A percentile compares a stretch with the other conserved stretches of the same genome.
Evolutionary conservation across 2,888 invertebrate genomes (phyloP).

Genomic region (Scaptodrosophila latifasciaeformis): DNA sequence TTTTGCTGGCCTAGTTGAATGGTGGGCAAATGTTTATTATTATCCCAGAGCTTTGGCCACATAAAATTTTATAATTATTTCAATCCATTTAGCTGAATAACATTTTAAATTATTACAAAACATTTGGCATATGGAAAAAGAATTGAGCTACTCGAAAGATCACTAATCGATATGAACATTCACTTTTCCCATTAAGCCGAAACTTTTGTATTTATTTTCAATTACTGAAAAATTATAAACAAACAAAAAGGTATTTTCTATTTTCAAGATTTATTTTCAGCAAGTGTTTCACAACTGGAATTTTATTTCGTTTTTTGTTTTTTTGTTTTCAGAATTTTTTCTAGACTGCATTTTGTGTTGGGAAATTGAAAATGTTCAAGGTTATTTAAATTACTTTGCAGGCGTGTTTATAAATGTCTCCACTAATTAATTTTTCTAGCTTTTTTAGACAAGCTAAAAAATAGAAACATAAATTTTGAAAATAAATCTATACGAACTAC

Average conservation of each 20-base stretch:
- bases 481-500: too few species aligned
- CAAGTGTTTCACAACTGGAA: neutral
- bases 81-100: neutral
- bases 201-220: slow-evolving; percentile 15
- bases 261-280: too few species aligned
- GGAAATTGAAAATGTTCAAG: too few species aligned
- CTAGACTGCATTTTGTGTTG: neutral
- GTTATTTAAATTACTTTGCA: too few species aligned
- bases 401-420: too few species aligned
- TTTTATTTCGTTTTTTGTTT: neutral
- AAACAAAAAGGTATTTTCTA: slow-evolving; percentile 30
- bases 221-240: slow-evolving; percentile 34
- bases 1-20: slow-evolving; percentile 21
- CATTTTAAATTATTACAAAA: too few species aligned
- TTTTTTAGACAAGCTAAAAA: too few species aligned
- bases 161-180: slow-evolving; percentile 20
- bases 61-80: neutral
- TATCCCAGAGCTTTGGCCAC: slow-evolving; percentile 17
- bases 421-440: too few species aligned
- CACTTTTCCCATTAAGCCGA: slow-evolving; percentile 12
- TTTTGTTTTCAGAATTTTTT: neutral
- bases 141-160: slow-evolving; percentile 24
- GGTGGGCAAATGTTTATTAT: neutral
- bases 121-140: slow-evolving; percentile 23
- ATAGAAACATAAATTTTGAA: neutral